phyloP scores from a whole-genome alignment of 2,888 invertebrate species.

The Labia minor region DNA sequence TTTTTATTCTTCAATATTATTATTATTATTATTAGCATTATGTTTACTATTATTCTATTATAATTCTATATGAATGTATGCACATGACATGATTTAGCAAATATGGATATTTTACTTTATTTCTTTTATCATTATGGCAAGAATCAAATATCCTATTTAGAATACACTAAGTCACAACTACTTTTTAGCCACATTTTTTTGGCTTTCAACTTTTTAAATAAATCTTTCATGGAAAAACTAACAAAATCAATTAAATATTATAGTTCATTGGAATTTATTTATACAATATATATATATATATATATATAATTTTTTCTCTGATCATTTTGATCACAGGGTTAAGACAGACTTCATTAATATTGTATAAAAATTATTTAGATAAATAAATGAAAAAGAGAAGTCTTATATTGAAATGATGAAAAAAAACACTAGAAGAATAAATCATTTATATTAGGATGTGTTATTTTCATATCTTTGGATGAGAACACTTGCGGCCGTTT shows the following conservation, averaged over 20 bases:
- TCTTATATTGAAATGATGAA: background rate
- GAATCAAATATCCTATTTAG: background rate
- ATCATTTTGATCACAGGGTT: background rate
- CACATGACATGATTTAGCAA: background rate
- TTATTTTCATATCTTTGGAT: background rate
- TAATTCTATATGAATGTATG: background rate
- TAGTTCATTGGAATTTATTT: background rate
- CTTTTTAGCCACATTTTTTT: background rate
- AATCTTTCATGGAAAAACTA: background rate
- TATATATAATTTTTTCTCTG: background rate
- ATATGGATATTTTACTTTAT: slow-evolving; percentile 13
- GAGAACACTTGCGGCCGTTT: background rate
- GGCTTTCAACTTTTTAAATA: background rate
- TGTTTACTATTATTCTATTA: background rate
- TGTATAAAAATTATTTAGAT: background rate
- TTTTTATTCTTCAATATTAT: too few relatives aligned
- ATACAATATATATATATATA: background rate
- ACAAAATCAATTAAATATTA: background rate
- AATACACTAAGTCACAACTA: background rate
- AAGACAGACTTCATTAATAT: background rate
- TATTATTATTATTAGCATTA: background rate
- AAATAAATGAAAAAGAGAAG: background rate
- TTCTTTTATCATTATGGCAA: background rate
- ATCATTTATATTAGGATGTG: background rate
- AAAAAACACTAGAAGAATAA: background rate